Percentiles rank a stretch among this genome's conserved stretches.
Conservation (phyloP, 2,113 vertebrate species). For the Hippopotamus amphibius region DNA sequence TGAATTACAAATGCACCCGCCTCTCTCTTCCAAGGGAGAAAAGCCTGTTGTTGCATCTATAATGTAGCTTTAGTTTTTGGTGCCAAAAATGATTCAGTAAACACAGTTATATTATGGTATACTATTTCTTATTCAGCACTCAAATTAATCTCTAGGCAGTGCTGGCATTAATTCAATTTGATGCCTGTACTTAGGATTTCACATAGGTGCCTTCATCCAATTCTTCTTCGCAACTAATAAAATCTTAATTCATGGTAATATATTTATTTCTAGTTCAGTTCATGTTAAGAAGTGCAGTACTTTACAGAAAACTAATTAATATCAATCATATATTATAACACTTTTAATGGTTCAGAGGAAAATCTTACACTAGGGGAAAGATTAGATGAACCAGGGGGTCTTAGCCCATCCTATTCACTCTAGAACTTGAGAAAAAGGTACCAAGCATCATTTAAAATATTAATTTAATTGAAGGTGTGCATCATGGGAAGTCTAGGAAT, state of each 20-base stretch:
- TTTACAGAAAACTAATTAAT: conserved; percentile 88
- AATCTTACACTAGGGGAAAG: conserved; percentile 62
- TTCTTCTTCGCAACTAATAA: conserved; percentile 86
- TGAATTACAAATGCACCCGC: conserved; percentile 82
- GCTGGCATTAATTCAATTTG: conserved; percentile 86
- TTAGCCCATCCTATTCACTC: conserved; percentile 64
- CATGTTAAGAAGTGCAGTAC: conserved; percentile 84
- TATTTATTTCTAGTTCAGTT: conserved; percentile 88
- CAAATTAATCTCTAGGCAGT: conserved; percentile 88
- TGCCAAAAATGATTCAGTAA: conserved; percentile 87
- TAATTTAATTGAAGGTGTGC: conserved; percentile 62
- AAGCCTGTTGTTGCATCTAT: conserved; percentile 84
- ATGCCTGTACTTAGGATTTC: conserved; percentile 85
- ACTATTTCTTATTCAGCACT: conserved; percentile 86
- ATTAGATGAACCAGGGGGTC: conserved; percentile 73
- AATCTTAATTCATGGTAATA: conserved; percentile 88
- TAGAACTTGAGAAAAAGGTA: conserved; percentile 54
- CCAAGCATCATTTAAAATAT: conserved; percentile 58
- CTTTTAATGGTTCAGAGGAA: conserved; percentile 76
- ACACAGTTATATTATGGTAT: conserved; percentile 85
- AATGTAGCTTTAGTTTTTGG: conserved; percentile 84
- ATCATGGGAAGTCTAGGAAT: conserved; percentile 46
- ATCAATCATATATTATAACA: conserved; percentile 86
- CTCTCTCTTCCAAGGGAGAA: conserved; percentile 81
- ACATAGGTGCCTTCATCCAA: conserved; percentile 84